Evolutionary conservation across 2,888 invertebrate genomes (phyloP).

Genomic region (Cryptocephalus moraei): DNA sequence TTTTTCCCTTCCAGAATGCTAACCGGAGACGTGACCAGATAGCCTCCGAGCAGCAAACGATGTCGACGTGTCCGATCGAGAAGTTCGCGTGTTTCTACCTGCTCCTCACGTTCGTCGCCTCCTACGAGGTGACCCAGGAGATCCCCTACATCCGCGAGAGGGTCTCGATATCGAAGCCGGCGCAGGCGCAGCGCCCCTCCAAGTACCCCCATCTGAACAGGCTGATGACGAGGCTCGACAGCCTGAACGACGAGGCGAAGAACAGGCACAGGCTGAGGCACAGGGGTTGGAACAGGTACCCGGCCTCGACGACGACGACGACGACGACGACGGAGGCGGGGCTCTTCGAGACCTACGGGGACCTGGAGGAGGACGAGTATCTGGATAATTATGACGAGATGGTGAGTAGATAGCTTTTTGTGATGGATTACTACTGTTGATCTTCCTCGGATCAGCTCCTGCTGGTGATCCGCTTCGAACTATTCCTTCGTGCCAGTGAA

Average conservation of each 20-base stretch:
- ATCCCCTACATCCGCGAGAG: no score
- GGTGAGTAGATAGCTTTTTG: no score
- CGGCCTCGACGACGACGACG: constrained; percentile 12
- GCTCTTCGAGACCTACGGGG: constrained; percentile 14
- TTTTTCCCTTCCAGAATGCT: no score
- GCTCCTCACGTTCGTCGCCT: constrained; percentile 6
- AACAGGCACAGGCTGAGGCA: constrained; percentile 8
- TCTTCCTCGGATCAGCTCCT: no score
- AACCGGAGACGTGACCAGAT: no score
- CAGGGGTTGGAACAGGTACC: constrained; percentile 8
- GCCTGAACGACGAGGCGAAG: constrained; percentile 9
- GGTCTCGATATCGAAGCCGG: no score
- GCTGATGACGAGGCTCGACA: constrained; percentile 19
- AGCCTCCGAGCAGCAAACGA: no score
- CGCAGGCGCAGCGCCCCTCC: constrained; percentile 8
- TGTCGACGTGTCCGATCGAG: no score
- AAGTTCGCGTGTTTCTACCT: constrained; percentile 10
- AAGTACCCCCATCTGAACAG: constrained; percentile 23
- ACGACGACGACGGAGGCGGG: constrained; percentile 9
- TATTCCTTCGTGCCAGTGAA: no score
- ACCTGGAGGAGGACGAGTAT: constrained; percentile 11
- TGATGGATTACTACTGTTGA: no score
- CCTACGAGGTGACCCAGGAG: neutral
- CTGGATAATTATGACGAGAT: constrained; percentile 10
- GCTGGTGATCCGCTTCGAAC: no score